Evolutionary conservation across 2,888 invertebrate genomes (phyloP).

Genomic region (Eristalinus sepulchralis): DNA sequence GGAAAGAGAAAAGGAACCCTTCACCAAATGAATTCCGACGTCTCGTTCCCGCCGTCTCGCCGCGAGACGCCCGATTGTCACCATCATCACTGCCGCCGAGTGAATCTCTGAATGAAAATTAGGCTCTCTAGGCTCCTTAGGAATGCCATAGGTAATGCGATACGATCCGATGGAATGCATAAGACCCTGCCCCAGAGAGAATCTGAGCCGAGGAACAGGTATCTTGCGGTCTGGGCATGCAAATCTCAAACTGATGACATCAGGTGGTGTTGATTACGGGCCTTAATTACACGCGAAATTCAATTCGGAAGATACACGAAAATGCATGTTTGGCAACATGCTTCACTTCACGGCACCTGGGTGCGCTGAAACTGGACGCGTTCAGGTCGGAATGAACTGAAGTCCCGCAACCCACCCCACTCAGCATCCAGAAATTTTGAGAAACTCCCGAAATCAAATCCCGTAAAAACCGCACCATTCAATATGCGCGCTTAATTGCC

Average conservation of each 20-base stretch:
- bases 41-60: not conserved
- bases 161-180: constrained; percentile 30
- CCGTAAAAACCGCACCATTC: constrained; percentile 33
- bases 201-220: constrained; percentile 13
- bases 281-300: constrained; percentile 47
- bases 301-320: constrained; percentile 35
- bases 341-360: not conserved
- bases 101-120: constrained; percentile 57
- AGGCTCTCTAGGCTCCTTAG: constrained; percentile 12
- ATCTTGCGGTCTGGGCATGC: constrained; percentile 22
- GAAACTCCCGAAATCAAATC: constrained; percentile 25
- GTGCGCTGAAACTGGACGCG: not conserved
- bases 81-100: not conserved
- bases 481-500: constrained; percentile 60
- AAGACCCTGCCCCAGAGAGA: not conserved
- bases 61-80: not conserved
- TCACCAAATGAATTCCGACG: constrained; percentile 15
- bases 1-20: constrained; percentile 20
- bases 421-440: constrained; percentile 25
- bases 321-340: constrained; percentile 45
- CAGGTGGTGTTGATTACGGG: constrained; percentile 60
- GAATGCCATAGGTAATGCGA: constrained; percentile 45
- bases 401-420: not conserved
- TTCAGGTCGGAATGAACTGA: not conserved
- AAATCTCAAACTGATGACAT: constrained; percentile 53